Evolutionary conservation across 2,113 vertebrate genomes (phyloP).

Genomic region (Barbus barbus): DNA sequence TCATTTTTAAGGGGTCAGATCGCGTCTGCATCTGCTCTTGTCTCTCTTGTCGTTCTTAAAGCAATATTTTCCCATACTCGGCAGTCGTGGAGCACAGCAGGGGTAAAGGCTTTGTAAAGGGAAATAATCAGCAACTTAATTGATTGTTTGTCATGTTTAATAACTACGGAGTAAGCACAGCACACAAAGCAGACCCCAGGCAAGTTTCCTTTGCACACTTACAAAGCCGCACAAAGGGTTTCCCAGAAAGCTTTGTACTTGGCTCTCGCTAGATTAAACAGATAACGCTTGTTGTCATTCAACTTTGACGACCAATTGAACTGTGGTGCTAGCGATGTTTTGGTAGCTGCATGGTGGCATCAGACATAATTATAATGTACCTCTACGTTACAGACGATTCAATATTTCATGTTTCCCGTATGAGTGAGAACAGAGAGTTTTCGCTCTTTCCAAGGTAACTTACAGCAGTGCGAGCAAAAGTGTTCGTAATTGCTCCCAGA

Average conservation of each 20-base stretch:
- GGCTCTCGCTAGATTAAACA: conserved; percentile 46
- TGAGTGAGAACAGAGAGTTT: conserved; percentile 11
- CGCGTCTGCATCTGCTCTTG: background rate
- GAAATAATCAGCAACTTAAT: conserved; percentile 47
- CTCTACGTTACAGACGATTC: conserved; percentile 1
- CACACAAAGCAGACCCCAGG: conserved; percentile 42
- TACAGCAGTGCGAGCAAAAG: no score
- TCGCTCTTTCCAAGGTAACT: background rate
- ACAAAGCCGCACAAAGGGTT: conserved; percentile 20
- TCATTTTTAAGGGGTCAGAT: background rate
- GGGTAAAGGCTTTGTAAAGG: conserved; percentile 25
- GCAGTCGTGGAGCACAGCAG: conserved; percentile 26
- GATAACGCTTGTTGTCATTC: conserved; percentile 48
- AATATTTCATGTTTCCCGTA: background rate
- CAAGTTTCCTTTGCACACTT: conserved; percentile 42
- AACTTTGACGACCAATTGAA: conserved; percentile 44
- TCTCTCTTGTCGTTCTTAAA: background rate
- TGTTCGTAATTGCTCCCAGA: conserved; percentile 24
- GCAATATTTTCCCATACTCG: conserved; percentile 40
- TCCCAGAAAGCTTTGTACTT: conserved; percentile 48
- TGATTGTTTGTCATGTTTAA: conserved; percentile 60
- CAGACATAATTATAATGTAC: background rate
- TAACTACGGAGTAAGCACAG: conserved; percentile 44
- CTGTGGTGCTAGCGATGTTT: conserved; percentile 29
- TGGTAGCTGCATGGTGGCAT: conserved; percentile 40